Evolutionary conservation across 2,113 vertebrate species (phyloP).

Genomic region (Barbus barbus): DNA sequence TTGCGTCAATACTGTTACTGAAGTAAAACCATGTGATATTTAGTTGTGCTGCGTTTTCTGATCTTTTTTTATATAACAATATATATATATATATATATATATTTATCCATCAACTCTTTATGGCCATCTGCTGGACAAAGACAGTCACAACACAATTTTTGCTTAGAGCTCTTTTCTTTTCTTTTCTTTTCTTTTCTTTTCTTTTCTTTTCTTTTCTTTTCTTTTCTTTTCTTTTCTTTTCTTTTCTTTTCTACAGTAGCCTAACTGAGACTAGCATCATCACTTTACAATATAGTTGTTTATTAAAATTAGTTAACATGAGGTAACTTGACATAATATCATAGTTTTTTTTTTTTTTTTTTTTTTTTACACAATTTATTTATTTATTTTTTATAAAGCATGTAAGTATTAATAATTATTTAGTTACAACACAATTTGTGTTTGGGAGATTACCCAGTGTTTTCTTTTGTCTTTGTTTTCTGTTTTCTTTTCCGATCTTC

Average conservation of each 20-base stretch:
- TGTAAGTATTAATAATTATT: no score
- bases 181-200: no score
- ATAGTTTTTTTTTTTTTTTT: no score
- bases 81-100: not conserved
- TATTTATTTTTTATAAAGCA: no score
- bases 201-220: not conserved
- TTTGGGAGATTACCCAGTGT: no score
- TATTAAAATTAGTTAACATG: not conserved
- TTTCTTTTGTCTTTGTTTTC: no score
- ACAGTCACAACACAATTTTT: not conserved
- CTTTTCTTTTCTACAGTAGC: not conserved
- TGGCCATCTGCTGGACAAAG: slow-evolving; percentile 42
- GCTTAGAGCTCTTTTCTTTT: no score
- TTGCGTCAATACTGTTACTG: not conserved
- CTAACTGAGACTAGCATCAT: not conserved
- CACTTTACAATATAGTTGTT: not conserved
- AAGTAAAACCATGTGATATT: not conserved
- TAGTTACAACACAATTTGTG: no score
- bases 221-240: no score
- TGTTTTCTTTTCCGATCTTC: no score
- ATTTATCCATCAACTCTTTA: not conserved
- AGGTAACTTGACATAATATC: not conserved
- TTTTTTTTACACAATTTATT: not conserved
- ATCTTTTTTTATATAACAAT: no score
- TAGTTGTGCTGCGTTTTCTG: no score